Percentiles rank a stretch among this genome's conserved stretches.
phyloP scores from a whole-genome alignment of 1,140 invertebrate species.

The Brachionus plicatilis region DNA sequence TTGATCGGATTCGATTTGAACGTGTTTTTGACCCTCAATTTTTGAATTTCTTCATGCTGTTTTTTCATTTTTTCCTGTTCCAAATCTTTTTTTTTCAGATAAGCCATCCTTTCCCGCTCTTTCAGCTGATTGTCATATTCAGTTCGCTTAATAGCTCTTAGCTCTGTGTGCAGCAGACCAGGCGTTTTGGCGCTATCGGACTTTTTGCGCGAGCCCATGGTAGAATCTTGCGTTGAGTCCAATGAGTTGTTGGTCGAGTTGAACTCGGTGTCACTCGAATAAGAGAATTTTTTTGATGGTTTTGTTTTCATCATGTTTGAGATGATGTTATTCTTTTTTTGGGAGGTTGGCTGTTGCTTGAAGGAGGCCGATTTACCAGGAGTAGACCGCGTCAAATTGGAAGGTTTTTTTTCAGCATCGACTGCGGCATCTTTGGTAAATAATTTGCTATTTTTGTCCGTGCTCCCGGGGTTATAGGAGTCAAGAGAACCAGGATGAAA shows the following conservation, averaged over 20 bases:
- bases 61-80: conserved; percentile 44
- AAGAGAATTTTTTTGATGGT: neutral
- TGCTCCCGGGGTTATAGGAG: neutral
- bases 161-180: conserved; percentile 55
- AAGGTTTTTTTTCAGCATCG: neutral
- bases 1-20: conserved; percentile 56
- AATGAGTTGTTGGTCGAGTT: neutral
- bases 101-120: conserved; percentile 53
- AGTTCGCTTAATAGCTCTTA: conserved; percentile 54
- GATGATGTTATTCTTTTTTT: conserved; percentile 13
- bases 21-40: conserved; percentile 51
- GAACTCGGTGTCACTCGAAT: conserved; percentile 4
- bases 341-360: neutral
- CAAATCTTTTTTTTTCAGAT: conserved; percentile 46
- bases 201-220: neutral
- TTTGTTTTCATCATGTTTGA: neutral
- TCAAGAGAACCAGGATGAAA: neutral
- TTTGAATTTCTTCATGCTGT: conserved; percentile 53
- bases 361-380: conserved; percentile 26
- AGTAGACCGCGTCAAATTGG: neutral
- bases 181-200: neutral
- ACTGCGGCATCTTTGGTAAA: neutral
- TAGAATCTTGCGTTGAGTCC: neutral
- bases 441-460: neutral
- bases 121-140: conserved; percentile 55